Percentiles rank a stretch among this genome's conserved stretches.
Evolutionary conservation across 1,140 invertebrate species (phyloP).

Genomic region (Aphelinus certus): DNA sequence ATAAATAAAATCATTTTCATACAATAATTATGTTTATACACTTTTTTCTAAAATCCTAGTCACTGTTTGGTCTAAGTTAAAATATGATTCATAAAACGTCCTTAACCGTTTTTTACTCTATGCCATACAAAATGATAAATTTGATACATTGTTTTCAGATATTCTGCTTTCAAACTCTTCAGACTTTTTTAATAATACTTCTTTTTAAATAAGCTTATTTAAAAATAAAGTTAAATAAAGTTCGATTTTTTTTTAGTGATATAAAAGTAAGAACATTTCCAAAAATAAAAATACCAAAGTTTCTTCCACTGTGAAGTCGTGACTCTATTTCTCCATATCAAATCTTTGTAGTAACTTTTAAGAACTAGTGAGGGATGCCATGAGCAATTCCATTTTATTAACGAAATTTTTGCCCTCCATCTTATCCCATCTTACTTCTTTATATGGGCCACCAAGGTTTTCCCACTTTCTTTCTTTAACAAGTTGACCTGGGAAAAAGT

Average conservation of each 20-base stretch:
- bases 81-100: slow-evolving; percentile 2
- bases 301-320: slow-evolving; percentile 9
- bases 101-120: not conserved
- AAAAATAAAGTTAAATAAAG: slow-evolving; percentile 11
- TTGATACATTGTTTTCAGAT: slow-evolving; percentile 17
- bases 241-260: not conserved
- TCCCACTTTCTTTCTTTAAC: slow-evolving; percentile 92
- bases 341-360: slow-evolving; percentile 42
- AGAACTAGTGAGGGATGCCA: slow-evolving; percentile 85
- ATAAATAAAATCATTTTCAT: slow-evolving; percentile 52
- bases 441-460: slow-evolving; percentile 87
- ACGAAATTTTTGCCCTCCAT: slow-evolving; percentile 98
- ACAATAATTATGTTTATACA: slow-evolving; percentile 37
- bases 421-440: slow-evolving; percentile 91
- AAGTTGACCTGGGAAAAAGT: slow-evolving; percentile 86
- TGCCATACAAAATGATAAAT: slow-evolving; percentile 4
- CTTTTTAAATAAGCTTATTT: not conserved
- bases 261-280: slow-evolving; percentile 7
- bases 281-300: slow-evolving; percentile 8
- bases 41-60: slow-evolving; percentile 24
- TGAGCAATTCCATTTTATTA: slow-evolving; percentile 95
- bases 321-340: slow-evolving; percentile 25
- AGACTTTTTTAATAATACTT: slow-evolving; percentile 1
- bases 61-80: slow-evolving; percentile 3
- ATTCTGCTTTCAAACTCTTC: slow-evolving; percentile 10